A percentile compares a stretch with the other conserved stretches of the same genome.
Conservation (phyloP, 2,113 vertebrate genomes). For the Paracanthobrama guichenoti region DNA sequence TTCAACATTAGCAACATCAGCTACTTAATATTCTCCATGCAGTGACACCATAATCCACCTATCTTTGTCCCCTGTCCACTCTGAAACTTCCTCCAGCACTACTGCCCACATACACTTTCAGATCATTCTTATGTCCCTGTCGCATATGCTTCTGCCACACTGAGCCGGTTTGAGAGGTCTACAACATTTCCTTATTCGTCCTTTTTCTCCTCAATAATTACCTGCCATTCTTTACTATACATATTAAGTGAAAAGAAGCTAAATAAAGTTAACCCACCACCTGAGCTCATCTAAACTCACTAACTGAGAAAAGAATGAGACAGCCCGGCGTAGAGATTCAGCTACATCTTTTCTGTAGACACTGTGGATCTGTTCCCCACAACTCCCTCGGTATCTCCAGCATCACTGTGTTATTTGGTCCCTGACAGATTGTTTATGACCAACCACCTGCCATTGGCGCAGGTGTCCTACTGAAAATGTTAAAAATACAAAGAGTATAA, state of each 20-base stretch:
- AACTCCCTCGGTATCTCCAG: not conserved
- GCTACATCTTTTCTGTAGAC: not conserved
- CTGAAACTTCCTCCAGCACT: not conserved
- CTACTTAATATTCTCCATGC: not conserved
- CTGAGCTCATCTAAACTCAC: slow-evolving; percentile 25
- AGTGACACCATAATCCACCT: not conserved
- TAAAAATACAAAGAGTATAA: not conserved
- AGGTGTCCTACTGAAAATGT: not conserved
- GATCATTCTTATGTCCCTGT: not conserved
- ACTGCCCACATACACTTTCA: not conserved
- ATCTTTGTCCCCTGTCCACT: not conserved
- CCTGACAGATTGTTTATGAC: slow-evolving; percentile 25
- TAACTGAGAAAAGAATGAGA: not conserved
- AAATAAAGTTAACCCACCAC: slow-evolving; percentile 12
- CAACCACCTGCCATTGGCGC: not conserved
- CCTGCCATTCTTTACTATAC: slow-evolving; percentile 12
- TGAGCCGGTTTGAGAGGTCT: not conserved
- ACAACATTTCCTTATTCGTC: not conserved
- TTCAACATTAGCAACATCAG: not conserved
- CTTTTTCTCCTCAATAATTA: slow-evolving; percentile 8
- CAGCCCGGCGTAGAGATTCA: not conserved
- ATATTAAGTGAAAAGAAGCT: slow-evolving; percentile 15
- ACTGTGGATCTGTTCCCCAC: not conserved
- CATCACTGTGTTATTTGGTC: not conserved
- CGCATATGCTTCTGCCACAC: not conserved